Evolutionary conservation across 2,888 invertebrate species (phyloP).

Genomic region (Acronicta psi): DNA sequence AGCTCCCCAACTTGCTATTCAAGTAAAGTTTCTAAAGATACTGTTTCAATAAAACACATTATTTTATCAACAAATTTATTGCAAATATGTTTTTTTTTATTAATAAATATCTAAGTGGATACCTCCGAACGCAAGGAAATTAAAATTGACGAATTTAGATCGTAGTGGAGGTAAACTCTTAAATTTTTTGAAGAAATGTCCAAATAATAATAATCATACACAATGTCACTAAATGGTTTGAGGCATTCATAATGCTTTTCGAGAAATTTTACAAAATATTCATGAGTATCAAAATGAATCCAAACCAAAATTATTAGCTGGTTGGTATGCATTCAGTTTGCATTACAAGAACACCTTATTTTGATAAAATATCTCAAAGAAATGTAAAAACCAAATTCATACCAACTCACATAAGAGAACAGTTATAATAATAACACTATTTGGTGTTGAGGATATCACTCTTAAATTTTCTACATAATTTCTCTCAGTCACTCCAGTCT

Average conservation of each 20-base stretch:
- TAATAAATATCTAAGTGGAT: constrained; percentile 73
- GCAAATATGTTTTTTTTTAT: constrained; percentile 71
- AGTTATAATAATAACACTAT: constrained; percentile 35
- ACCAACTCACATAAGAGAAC: constrained; percentile 38
- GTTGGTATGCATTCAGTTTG: constrained; percentile 76
- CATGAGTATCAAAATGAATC: constrained; percentile 74
- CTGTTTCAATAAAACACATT: no score
- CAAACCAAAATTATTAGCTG: constrained; percentile 58
- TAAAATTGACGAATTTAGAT: constrained; percentile 46
- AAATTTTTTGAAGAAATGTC: constrained; percentile 69
- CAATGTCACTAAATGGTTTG: constrained; percentile 65
- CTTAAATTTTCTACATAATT: constrained; percentile 53
- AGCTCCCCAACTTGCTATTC: no score
- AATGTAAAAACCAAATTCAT: constrained; percentile 71
- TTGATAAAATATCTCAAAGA: constrained; percentile 71
- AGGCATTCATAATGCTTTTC: constrained; percentile 81
- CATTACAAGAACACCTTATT: constrained; percentile 49
- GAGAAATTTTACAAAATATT: constrained; percentile 65
- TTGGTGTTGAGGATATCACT: constrained; percentile 56
- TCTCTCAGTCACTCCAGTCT: constrained; percentile 36
- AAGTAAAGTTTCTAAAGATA: no score
- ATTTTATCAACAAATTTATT: constrained; percentile 82
- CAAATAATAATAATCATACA: constrained; percentile 61
- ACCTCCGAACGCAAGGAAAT: constrained; percentile 63
- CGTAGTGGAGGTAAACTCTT: constrained; percentile 70